Conservation (phyloP, 2,888 invertebrate species). For the Volucella inanis region DNA sequence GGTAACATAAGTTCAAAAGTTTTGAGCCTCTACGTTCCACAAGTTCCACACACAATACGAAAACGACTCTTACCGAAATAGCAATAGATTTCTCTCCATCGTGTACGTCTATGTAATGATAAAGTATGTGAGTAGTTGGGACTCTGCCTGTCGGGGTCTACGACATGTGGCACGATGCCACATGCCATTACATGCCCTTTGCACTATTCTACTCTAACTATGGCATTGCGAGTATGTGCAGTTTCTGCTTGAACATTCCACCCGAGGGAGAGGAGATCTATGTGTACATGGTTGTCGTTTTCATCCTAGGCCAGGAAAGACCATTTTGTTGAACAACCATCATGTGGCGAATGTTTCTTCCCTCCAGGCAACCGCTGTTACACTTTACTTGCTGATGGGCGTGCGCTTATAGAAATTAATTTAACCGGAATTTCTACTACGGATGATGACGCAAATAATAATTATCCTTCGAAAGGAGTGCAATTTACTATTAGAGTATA, state of each 20-base stretch:
- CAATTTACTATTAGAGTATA: slow-evolving; percentile 6
- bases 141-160: slow-evolving; percentile 55
- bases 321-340: slow-evolving; percentile 60
- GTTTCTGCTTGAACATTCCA: slow-evolving; percentile 58
- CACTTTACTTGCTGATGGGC: slow-evolving; percentile 6
- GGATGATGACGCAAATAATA: slow-evolving; percentile 64
- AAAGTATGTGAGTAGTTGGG: slow-evolving; percentile 20
- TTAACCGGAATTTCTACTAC: slow-evolving; percentile 69
- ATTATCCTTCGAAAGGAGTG: slow-evolving; percentile 42
- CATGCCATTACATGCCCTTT: slow-evolving; percentile 74
- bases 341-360: slow-evolving; percentile 7
- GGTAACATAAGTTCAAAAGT: slow-evolving; percentile 60
- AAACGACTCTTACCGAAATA: slow-evolving; percentile 39
- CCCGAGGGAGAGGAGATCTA: not conserved
- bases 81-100: slow-evolving; percentile 36
- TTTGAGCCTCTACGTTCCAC: slow-evolving; percentile 58
- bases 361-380: slow-evolving; percentile 21
- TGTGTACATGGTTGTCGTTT: too few species aligned
- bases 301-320: slow-evolving; percentile 10
- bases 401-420: slow-evolving; percentile 66
- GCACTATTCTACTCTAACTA: slow-evolving; percentile 24
- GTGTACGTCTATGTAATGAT: too few species aligned
- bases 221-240: slow-evolving; percentile 23
- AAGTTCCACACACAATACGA: slow-evolving; percentile 62
- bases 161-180: slow-evolving; percentile 73